Base-by-base conservation (phyloP, 1,140 invertebrate species). In the Sesamia nonagrioides region DNA sequence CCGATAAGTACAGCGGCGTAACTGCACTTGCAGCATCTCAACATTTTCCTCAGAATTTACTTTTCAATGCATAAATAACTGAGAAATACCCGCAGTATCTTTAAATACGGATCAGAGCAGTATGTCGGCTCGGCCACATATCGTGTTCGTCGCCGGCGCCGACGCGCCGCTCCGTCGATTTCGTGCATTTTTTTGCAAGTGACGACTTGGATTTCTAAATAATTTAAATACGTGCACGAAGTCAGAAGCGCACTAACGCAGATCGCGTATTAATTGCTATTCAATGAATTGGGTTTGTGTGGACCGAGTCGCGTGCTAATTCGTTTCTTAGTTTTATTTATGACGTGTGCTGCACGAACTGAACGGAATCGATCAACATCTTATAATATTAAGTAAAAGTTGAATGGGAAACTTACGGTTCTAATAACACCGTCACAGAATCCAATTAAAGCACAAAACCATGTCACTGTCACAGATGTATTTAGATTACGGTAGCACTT, bases 201-300 rank as follows among this genome's bases (percentile, higher is more conserved):
- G 92, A 89, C 86, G 85, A 89, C 86, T 89, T 78, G 82, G 90
- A 90, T 94, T 94, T 94, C 92, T 94, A 94, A 94, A 94, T 94
- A 91, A 94, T 94, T 94, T 94, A 94, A 94, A 94, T 94, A 91
- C 86, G 85, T 82, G 88, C 91, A 92, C 88, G 85, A 84, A 68
- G 84, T 83, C 82, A 80, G 72, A 84, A 88, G 84, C 84, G 84
- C 85, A 88, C 86, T 82, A 82, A 61, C 66, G 78, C 81, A 78
- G 82, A 88, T 88, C 82, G 81, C 71, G 83, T 86, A 90, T 90
- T 89, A 91, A 89, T 84, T 85, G 82, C 85, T 81, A 85, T 84
- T 90, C 84, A 82, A 77, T 77, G 87, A 90, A 91, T 89, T 91
- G 84, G 86, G 86, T 92, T 86, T 88, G 81, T 85, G 83, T 86